Percentiles rank a stretch among this genome's conserved stretches.
Evolutionary conservation across 1,140 invertebrate species (phyloP).

Genomic region (Subanguina moxae): DNA sequence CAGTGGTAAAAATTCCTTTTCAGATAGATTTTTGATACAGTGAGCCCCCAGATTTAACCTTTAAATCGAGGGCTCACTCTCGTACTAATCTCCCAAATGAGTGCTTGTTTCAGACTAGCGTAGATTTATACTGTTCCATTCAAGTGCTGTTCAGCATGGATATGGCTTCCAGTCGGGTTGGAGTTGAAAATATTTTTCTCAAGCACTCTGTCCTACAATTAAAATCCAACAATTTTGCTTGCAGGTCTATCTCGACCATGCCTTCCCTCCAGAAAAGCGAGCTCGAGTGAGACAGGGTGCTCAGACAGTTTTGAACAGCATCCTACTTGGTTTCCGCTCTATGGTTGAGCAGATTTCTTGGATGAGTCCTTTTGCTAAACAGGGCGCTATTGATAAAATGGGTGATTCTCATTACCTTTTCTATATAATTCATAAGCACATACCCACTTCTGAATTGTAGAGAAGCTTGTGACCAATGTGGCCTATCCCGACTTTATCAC

Average conservation of each 20-base stretch:
- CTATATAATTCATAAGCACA: no score
- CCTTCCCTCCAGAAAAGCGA: conserved; percentile 16
- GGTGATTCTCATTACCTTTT: no score
- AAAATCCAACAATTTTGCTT: not conserved
- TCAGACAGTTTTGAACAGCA: conserved; percentile 17
- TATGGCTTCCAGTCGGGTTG: not conserved
- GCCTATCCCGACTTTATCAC: conserved; percentile 16
- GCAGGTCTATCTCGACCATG: conserved; percentile 8
- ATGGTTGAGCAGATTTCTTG: conserved; percentile 21
- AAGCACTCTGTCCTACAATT: not conserved
- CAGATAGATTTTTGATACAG: no score
- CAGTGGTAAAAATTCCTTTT: no score
- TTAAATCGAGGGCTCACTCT: no score
- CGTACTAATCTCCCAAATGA: no score
- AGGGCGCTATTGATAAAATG: conserved; percentile 11
- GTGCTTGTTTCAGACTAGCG: not conserved
- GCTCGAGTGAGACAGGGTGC: not conserved
- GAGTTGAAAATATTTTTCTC: not conserved
- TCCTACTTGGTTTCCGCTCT: conserved; percentile 17
- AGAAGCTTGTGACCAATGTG: not conserved
- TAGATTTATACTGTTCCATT: not conserved
- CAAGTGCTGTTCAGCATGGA: conserved; percentile 2
- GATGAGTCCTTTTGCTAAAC: conserved; percentile 17
- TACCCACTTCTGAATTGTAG: no score
- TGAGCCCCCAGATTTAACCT: no score